These are phyloP conservation scores for Apus apus DNA, from an alignment of 2,113 vertebrate species.

Conservation along the genomic window DNA sequence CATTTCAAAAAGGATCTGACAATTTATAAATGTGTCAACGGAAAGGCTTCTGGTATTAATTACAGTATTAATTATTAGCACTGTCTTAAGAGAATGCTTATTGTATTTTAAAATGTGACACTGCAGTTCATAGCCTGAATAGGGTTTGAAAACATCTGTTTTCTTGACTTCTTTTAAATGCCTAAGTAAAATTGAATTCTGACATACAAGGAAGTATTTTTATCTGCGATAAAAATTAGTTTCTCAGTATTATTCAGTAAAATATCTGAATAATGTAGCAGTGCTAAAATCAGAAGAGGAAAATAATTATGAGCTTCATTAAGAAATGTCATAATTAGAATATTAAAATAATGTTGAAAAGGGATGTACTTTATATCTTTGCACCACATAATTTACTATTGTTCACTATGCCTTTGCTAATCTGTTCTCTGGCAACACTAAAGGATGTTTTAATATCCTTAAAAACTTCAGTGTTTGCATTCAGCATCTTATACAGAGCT, in stretches of 20 bases:
- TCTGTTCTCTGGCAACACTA: neutral
- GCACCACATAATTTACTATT: neutral
- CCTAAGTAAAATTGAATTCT: neutral
- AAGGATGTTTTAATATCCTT: constrained; percentile 12
- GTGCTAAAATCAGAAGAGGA: neutral
- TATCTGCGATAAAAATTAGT: neutral
- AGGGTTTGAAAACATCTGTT: neutral
- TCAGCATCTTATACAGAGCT: neutral
- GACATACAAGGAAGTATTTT: neutral
- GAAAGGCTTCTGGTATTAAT: constrained; percentile 43
- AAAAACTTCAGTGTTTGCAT: neutral
- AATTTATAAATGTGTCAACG: constrained; percentile 38
- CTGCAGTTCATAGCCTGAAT: neutral
- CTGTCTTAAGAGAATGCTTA: neutral
- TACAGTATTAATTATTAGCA: constrained; percentile 29
- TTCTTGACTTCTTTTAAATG: neutral
- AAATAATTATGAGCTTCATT: neutral
- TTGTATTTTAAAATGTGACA: neutral
- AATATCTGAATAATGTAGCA: neutral
- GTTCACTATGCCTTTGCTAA: neutral
- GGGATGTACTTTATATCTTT: neutral
- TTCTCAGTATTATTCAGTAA: neutral
- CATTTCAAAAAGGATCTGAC: constrained; percentile 52
- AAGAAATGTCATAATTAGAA: neutral
- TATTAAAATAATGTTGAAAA: neutral